These are phyloP conservation scores for Xyrichtys novacula DNA, from an alignment of 2,797 vertebrate species.

Conservation along the genomic window DNA sequence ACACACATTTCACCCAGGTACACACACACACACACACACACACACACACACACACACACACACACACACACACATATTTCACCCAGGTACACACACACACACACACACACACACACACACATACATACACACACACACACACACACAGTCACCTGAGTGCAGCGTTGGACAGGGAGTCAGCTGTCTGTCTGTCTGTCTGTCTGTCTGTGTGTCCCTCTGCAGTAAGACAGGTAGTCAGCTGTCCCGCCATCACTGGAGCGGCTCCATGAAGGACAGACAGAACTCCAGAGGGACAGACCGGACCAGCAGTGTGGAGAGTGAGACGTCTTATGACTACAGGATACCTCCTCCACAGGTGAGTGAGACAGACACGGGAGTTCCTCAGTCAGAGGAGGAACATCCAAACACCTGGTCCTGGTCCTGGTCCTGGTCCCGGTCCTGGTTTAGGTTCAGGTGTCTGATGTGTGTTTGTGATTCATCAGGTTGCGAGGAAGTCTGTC, in stretches of 20 bases:
- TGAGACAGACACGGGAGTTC: neutral
- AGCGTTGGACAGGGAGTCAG: neutral
- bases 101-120: neutral
- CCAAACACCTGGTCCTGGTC: too few species aligned
- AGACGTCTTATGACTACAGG: conserved; percentile 70
- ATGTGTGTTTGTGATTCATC: neutral
- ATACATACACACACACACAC: neutral
- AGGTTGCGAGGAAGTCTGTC: conserved; percentile 79
- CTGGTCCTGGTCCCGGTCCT: too few species aligned
- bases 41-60: neutral
- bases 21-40: conserved; percentile 8
- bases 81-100: conserved; percentile 55
- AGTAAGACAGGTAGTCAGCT: conserved; percentile 51
- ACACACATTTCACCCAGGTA: conserved; percentile 72
- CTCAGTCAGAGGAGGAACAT: too few species aligned
- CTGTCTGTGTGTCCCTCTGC: conserved; percentile 18
- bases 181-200: neutral
- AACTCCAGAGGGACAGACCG: conserved; percentile 76
- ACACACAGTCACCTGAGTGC: neutral
- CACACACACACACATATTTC: conserved; percentile 52
- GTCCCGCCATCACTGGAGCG: conserved; percentile 65
- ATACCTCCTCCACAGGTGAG: conserved; percentile 47
- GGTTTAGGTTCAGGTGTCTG: too few species aligned
- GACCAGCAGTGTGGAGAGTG: conserved; percentile 79
- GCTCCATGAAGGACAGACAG: conserved; percentile 79